A percentile compares a stretch with the other conserved stretches of the same genome.
Conservation (phyloP, 2,888 invertebrate genomes). For the Chrysina gloriosa region DNA sequence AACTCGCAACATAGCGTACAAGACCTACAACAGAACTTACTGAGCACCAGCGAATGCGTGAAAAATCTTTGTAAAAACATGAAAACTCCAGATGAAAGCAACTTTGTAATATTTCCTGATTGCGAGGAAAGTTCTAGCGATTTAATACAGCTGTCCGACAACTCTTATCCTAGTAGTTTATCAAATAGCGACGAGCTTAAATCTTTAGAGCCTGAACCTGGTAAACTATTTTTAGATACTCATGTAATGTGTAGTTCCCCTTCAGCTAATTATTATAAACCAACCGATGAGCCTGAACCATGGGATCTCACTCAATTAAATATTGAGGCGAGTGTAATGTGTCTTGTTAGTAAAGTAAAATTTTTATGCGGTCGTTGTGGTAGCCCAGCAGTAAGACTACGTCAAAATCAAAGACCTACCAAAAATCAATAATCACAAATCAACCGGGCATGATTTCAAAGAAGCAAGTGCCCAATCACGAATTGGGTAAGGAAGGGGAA, state of each 20-base stretch:
- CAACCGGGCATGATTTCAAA: slow-evolving; percentile 50
- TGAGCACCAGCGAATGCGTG: slow-evolving; percentile 62
- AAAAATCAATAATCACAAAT: slow-evolving; percentile 53
- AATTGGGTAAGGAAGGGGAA: slow-evolving; percentile 55
- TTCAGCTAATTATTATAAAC: slow-evolving; percentile 82
- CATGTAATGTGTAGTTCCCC: slow-evolving; percentile 69
- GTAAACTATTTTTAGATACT: slow-evolving; percentile 67
- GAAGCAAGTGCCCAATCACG: slow-evolving; percentile 49
- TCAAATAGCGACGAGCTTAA: slow-evolving; percentile 51
- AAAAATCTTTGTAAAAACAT: slow-evolving; percentile 58
- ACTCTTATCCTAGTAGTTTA: slow-evolving; percentile 44
- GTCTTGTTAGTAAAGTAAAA: slow-evolving; percentile 85
- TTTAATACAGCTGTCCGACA: slow-evolving; percentile 10
- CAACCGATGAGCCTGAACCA: slow-evolving; percentile 85
- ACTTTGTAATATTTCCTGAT: slow-evolving; percentile 71
- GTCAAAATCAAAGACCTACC: slow-evolving; percentile 64
- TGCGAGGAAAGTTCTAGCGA: slow-evolving; percentile 63
- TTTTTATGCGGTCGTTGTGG: slow-evolving; percentile 81
- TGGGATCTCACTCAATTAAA: slow-evolving; percentile 88
- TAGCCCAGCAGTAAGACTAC: slow-evolving; percentile 76
- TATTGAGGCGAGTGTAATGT: slow-evolving; percentile 89
- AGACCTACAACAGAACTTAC: slow-evolving; percentile 53
- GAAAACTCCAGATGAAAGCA: slow-evolving; percentile 64
- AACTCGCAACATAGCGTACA: slow-evolving; percentile 46
- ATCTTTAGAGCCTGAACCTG: slow-evolving; percentile 56